phyloP scores from a whole-genome alignment of 2,888 invertebrate genomes.

The Coecobrya sp. region DNA sequence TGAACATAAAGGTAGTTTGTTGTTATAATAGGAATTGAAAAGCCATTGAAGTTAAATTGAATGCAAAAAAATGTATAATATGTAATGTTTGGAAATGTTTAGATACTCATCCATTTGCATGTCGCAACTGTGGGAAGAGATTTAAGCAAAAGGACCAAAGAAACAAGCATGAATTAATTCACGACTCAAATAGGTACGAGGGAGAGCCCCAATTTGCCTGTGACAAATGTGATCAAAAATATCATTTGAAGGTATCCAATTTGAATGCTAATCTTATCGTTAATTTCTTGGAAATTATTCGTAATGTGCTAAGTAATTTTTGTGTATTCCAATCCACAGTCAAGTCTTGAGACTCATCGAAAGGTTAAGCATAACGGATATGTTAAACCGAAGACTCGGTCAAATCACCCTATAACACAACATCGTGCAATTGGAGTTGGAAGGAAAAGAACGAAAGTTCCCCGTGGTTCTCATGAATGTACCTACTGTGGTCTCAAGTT shows the following conservation, averaged over 20 bases:
- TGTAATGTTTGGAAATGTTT: not conserved
- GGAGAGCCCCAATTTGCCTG: constrained; percentile 65
- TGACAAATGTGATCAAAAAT: constrained; percentile 57
- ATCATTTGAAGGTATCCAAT: constrained; percentile 68
- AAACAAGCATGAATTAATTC: constrained; percentile 51
- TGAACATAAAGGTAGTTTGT: constrained; percentile 20
- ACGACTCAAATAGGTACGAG: constrained; percentile 40
- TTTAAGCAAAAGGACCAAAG: not conserved
- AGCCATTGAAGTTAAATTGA: no score
- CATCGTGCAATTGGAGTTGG: constrained; percentile 7
- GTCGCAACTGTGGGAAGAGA: constrained; percentile 62
- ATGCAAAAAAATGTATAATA: no score
- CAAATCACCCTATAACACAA: not conserved
- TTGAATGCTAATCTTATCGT: no score
- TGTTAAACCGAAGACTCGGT: not conserved
- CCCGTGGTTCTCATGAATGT: no score
- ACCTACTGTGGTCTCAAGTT: constrained; percentile 44
- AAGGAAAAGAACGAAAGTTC: not conserved
- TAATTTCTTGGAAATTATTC: no score
- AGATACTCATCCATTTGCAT: not conserved
- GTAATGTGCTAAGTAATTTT: not conserved
- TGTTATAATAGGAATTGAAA: not conserved
- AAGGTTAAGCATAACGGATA: constrained; percentile 44
- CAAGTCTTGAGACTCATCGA: constrained; percentile 27
- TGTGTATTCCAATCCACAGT: not conserved